Evolutionary conservation across 2,888 invertebrate species (phyloP).

Genomic region (Drosophila austrosaltans): DNA sequence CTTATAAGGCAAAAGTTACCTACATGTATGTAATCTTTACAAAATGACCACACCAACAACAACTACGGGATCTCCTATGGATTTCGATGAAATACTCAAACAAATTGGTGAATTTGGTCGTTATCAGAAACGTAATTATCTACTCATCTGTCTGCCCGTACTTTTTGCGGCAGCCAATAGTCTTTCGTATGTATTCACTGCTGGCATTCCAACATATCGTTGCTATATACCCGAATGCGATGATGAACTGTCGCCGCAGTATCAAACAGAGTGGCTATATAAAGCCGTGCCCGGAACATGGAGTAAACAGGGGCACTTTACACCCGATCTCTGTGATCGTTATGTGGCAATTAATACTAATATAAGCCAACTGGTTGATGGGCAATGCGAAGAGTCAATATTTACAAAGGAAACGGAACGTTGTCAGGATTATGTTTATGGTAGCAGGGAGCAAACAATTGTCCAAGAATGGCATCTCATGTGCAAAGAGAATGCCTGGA

Average conservation of each 20-base stretch:
- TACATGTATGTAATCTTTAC: not conserved
- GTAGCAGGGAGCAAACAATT: slow-evolving; percentile 84
- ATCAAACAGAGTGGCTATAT: slow-evolving; percentile 83
- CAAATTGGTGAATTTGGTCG: slow-evolving; percentile 86
- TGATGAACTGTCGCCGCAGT: slow-evolving; percentile 49
- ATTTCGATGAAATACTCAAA: slow-evolving; percentile 86
- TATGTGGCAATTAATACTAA: slow-evolving; percentile 62
- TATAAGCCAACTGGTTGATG: not conserved
- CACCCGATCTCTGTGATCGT: slow-evolving; percentile 78
- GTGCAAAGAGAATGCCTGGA: slow-evolving; percentile 86
- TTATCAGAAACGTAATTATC: slow-evolving; percentile 85
- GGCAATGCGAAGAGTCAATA: slow-evolving; percentile 74
- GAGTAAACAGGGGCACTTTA: slow-evolving; percentile 74
- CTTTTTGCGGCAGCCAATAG: slow-evolving; percentile 86
- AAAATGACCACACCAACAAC: slow-evolving; percentile 26
- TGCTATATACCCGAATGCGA: slow-evolving; percentile 86
- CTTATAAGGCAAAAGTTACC: not conserved
- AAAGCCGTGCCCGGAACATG: slow-evolving; percentile 84
- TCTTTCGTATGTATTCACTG: slow-evolving; percentile 86
- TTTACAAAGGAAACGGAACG: slow-evolving; percentile 74
- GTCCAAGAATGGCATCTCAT: slow-evolving; percentile 87
- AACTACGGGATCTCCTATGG: slow-evolving; percentile 81
- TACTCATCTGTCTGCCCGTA: slow-evolving; percentile 86
- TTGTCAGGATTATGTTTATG: slow-evolving; percentile 85
- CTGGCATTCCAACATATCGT: slow-evolving; percentile 86